phyloP scores from a whole-genome alignment of 2,888 invertebrate genomes.

The Pteria penguin region DNA sequence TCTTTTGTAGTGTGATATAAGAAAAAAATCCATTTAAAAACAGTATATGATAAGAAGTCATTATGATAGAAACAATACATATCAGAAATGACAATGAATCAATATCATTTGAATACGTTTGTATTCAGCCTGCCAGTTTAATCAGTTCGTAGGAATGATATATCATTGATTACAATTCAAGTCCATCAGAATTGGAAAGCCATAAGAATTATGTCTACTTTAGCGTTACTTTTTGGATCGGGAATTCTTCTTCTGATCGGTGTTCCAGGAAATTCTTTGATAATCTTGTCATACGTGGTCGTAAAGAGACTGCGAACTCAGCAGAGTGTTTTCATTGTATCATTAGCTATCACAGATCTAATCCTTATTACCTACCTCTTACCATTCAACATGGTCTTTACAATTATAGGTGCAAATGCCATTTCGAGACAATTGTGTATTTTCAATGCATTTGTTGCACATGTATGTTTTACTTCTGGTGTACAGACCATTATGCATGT shows the following conservation, averaged over 20 bases:
- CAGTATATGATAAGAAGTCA: too few relatives aligned
- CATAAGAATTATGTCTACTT: too few relatives aligned
- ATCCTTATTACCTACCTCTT: conserved; percentile 6
- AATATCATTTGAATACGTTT: too few relatives aligned
- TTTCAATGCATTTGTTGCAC: conserved; percentile 13
- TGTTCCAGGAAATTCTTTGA: conserved; percentile 1
- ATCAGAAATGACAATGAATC: too few relatives aligned
- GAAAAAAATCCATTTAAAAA: too few relatives aligned
- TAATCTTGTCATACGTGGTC: conserved; percentile 8
- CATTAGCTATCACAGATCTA: conserved; percentile 12
- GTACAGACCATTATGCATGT: conserved; percentile 28
- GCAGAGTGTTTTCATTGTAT: conserved; percentile 19
- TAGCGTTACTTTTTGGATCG: background rate
- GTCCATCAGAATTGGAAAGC: too few relatives aligned
- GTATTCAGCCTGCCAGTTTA: too few relatives aligned
- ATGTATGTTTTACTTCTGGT: conserved; percentile 23
- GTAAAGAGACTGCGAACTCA: conserved; percentile 13
- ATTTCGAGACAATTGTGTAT: background rate
- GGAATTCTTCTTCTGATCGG: background rate
- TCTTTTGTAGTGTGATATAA: too few relatives aligned
- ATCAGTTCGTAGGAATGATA: too few relatives aligned
- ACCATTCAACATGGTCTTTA: background rate
- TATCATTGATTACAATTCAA: too few relatives aligned
- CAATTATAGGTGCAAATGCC: background rate
- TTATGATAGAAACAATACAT: too few relatives aligned